phyloP scores from a whole-genome alignment of 2,113 vertebrate species.

The Neogobius melanostomus region DNA sequence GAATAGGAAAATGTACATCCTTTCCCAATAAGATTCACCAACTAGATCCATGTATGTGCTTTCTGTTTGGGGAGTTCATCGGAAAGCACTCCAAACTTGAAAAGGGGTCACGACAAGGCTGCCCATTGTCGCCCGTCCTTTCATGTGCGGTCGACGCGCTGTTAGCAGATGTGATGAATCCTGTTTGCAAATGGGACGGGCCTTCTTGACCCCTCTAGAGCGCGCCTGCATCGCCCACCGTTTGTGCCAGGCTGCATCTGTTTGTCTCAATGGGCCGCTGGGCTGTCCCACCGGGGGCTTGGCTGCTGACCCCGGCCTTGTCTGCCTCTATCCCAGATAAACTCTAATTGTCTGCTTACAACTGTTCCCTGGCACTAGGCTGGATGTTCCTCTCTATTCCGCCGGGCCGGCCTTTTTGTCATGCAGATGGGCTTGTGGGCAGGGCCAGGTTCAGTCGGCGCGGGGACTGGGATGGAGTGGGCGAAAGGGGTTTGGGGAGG shows the following conservation, averaged over 20 bases:
- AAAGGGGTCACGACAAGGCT: neutral
- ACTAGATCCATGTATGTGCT: neutral
- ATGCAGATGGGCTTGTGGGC: slow-evolving; percentile 76
- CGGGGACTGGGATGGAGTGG: slow-evolving; percentile 60
- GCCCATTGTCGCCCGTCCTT: neutral
- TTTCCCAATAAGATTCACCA: neutral
- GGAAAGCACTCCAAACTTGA: slow-evolving; percentile 20
- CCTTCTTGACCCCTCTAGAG: slow-evolving; percentile 66
- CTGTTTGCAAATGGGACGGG: slow-evolving; percentile 66
- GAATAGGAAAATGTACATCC: neutral
- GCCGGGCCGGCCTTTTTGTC: slow-evolving; percentile 81
- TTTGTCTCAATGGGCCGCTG: slow-evolving; percentile 69
- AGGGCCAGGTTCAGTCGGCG: slow-evolving; percentile 56
- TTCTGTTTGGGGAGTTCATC: slow-evolving; percentile 10
- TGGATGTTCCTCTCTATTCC: slow-evolving; percentile 81
- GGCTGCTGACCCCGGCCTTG: slow-evolving; percentile 81
- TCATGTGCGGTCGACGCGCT: slow-evolving; percentile 37
- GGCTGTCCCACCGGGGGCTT: slow-evolving; percentile 71
- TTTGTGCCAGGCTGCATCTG: slow-evolving; percentile 72
- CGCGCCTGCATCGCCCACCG: slow-evolving; percentile 57
- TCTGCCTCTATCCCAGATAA: slow-evolving; percentile 84
- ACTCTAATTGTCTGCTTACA: slow-evolving; percentile 86
- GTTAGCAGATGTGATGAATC: slow-evolving; percentile 57
- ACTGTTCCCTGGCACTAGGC: slow-evolving; percentile 81
- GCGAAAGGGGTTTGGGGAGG: neutral